Percentiles rank a stretch among this genome's conserved stretches.
Conservation (phyloP, 1,140 invertebrate species). For the Caenorhabditis latens region DNA sequence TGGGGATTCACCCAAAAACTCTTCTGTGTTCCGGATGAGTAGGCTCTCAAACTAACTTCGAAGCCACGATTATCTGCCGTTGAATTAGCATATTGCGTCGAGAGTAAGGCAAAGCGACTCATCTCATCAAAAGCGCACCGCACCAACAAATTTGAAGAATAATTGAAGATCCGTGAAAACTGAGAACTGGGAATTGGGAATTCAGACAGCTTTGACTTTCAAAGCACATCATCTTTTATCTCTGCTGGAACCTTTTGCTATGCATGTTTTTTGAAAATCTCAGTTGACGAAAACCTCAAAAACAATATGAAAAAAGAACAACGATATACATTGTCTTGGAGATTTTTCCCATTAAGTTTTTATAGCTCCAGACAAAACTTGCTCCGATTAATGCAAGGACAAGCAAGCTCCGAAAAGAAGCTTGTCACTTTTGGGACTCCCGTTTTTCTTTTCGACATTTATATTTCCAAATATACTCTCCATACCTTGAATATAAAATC, state of each 20-base stretch:
- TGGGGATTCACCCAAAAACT: background rate
- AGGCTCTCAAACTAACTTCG: constrained; percentile 25
- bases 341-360: constrained; percentile 26
- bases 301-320: too few species aligned
- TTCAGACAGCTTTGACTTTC: background rate
- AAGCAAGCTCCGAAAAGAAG: background rate
- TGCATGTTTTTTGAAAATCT: too few species aligned
- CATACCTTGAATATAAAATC: background rate
- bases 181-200: constrained; percentile 30
- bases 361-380: background rate
- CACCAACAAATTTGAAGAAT: constrained; percentile 33
- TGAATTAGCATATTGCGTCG: constrained; percentile 50
- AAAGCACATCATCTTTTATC: background rate
- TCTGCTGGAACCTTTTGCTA: too few species aligned
- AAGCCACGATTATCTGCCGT: constrained; percentile 10
- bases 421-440: background rate
- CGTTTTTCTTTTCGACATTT: background rate
- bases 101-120: background rate
- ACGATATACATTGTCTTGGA: background rate
- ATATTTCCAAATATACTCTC: background rate
- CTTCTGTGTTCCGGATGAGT: constrained; percentile 44
- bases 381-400: background rate
- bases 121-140: constrained; percentile 49
- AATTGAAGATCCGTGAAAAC: constrained; percentile 50
- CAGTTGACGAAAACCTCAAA: too few species aligned